Base-by-base conservation (phyloP, 2,888 invertebrate genomes). In the Athalia cordata region DNA sequence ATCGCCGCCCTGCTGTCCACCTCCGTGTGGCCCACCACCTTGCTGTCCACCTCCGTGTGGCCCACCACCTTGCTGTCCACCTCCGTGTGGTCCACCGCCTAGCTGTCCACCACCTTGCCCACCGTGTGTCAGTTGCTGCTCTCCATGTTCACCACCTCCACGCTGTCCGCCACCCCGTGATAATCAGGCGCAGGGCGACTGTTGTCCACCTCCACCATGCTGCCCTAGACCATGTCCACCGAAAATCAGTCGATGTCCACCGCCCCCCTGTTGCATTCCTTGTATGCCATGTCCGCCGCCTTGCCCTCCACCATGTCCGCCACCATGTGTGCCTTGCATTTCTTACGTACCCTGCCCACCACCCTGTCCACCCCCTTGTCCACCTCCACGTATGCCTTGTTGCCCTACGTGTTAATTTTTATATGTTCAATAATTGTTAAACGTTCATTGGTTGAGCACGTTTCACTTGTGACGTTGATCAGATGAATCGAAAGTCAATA, bases 151-250 rank as follows among this genome's bases (percentile, higher is more conserved):
- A 79, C 47, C 43, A 15, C 68, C 6, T 77, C 75, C 15, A 52
- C 47, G 55, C 66, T 52, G 66, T 52, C 75, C 65, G 3, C 78
- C 79, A 49, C 62, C 57, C 45, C 75, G 79, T 77, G 61, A 77
- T 29, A 29, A 29, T 29, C 29, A 29, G 29, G 29, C 29, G 29
- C 29, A 29, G 29, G 29, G 29, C 29, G 29, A 29, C 29, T 29
- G 29, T 13, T 70, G 79, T 45, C 64, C 72, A 13, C 78, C 76
- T 29, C 68, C 79, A 61, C 66, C 67, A 43, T 61, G 61, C 2
- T 74, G 74, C 57, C 83, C 91, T 15, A 91, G 91, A 82, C 91
- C 91, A 89, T 85, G 91, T 82, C 91, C 91, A 49, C 91, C 91
- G 78, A 88, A 77, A 50, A 78, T 91, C 79, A 91, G 91, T 13